Percentiles rank a stretch among this genome's conserved stretches.
Conservation (phyloP, 2,797 vertebrate genomes). For the Serranus cabrilla region DNA sequence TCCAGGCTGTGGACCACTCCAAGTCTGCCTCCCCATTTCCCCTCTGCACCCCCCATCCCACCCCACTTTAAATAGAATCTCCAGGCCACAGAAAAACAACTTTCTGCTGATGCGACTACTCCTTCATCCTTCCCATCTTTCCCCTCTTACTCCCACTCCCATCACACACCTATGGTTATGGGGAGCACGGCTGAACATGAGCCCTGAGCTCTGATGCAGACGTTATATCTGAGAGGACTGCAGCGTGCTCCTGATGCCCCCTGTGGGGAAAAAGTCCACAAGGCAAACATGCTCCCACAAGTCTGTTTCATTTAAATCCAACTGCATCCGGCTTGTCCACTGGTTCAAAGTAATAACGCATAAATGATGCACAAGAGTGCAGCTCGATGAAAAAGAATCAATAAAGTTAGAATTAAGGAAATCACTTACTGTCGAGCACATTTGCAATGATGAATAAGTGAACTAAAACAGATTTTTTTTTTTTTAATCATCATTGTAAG, state of each 20-base stretch:
- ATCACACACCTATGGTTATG: slow-evolving; percentile 77
- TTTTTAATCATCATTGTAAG: background rate
- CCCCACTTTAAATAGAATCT: slow-evolving; percentile 89
- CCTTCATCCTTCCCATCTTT: slow-evolving; percentile 75
- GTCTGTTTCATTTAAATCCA: slow-evolving; percentile 48
- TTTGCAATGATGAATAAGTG: background rate
- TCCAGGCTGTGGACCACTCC: slow-evolving; percentile 70
- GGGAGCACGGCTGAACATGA: slow-evolving; percentile 65
- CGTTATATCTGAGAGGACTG: slow-evolving; percentile 52
- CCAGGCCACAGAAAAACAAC: slow-evolving; percentile 90
- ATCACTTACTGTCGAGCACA: background rate
- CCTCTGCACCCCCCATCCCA: slow-evolving; percentile 31
- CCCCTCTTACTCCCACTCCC: slow-evolving; percentile 63
- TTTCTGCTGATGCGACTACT: slow-evolving; percentile 92
- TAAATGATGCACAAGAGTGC: background rate
- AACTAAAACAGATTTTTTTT: background rate
- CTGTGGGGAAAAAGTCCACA: slow-evolving; percentile 41
- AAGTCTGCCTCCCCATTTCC: slow-evolving; percentile 63
- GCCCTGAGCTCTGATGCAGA: slow-evolving; percentile 67
- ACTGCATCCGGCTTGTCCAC: slow-evolving; percentile 26
- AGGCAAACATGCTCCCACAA: slow-evolving; percentile 42
- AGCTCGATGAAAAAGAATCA: background rate
- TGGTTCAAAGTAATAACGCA: slow-evolving; percentile 24
- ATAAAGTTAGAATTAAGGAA: slow-evolving; percentile 11
- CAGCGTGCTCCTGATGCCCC: slow-evolving; percentile 44